Base-by-base conservation (phyloP, 2,113 vertebrate genomes). In the Triplophysa rosa region DNA sequence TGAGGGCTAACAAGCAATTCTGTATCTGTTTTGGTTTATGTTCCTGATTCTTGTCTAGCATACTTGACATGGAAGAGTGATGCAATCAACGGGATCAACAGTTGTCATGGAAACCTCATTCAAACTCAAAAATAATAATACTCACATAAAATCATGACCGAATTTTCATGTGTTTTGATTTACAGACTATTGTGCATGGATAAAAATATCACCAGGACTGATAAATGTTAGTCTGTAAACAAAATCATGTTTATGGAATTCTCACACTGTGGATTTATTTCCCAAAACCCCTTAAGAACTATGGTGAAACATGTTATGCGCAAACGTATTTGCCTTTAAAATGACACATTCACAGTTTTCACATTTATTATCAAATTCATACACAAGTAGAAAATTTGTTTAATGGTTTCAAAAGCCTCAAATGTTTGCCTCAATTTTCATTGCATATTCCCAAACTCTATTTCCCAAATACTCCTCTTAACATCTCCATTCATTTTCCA, bases 401-500 rank as follows among this genome's bases (percentile, higher is more conserved):
- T 59, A 61, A 42, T 73, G 52, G 70, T 61, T 73, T 73, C 33
- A 61, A 73, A 62, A 74, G 56, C 56, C 21, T 47, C 2, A 4
- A 45, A 47, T 74, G 21, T 54, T 59, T 61, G 70, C 54, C n/a
- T 73, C n/a, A 11, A 61, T 23, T 61, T 33, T 42, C 54, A 42
- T 47, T 17, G 16, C 40, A 19, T 24, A 74, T 62, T 74, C 72
- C 40, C 72, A 63, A 24, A 74, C 54, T 26, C 71, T 45, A 40
- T 72, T 74, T 56, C 70, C 45, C 70, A 59, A 73, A 59, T 52
- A 61, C 58, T 61, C 56, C 8, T 73, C 58, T 62, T 47, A 74
- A 74, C 23, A 24, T 49, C 40, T 74, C 40, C 40, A 47, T 74
- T 62, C 23, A 19, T 74, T 74, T 73, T 74, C 59, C 45, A 7